These are phyloP conservation scores for Hecatera dysodea DNA, from an alignment of 2,888 invertebrate species.

Conservation along the genomic window DNA sequence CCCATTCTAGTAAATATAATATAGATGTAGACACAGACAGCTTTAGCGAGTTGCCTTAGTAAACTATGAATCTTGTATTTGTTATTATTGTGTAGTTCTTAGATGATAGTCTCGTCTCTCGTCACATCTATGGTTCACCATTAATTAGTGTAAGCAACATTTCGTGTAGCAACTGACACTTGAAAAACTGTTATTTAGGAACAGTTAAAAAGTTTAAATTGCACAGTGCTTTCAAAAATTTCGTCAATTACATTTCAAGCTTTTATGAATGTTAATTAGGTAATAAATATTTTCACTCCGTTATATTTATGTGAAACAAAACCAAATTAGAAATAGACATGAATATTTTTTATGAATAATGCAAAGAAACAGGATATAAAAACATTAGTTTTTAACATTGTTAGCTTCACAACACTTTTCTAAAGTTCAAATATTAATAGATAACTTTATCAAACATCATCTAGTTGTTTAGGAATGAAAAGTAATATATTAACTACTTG, in stretches of 20 bases:
- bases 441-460: slow-evolving; percentile 34
- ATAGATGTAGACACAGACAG: slow-evolving; percentile 65
- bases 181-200: not conserved
- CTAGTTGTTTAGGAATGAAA: slow-evolving; percentile 46
- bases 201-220: not conserved
- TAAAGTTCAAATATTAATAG: slow-evolving; percentile 45
- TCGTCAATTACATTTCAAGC: slow-evolving; percentile 48
- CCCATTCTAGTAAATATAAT: slow-evolving; percentile 60
- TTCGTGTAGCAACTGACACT: too few species aligned
- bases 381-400: not conserved
- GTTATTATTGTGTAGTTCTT: slow-evolving; percentile 54
- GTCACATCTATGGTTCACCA: slow-evolving; percentile 24
- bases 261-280: slow-evolving; percentile 19
- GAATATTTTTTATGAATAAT: slow-evolving; percentile 10
- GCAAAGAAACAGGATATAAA: not conserved
- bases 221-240: slow-evolving; percentile 27
- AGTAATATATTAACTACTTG: slow-evolving; percentile 46
- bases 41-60: slow-evolving; percentile 75
- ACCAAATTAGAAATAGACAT: slow-evolving; percentile 11
- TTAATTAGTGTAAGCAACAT: slow-evolving; percentile 17
- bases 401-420: slow-evolving; percentile 29
- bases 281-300: not conserved
- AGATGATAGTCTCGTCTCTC: slow-evolving; percentile 42
- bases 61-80: slow-evolving; percentile 64
- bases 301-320: slow-evolving; percentile 1